Evolutionary conservation across 2,113 vertebrate species (phyloP).

Genomic region (Carassius carassius): DNA sequence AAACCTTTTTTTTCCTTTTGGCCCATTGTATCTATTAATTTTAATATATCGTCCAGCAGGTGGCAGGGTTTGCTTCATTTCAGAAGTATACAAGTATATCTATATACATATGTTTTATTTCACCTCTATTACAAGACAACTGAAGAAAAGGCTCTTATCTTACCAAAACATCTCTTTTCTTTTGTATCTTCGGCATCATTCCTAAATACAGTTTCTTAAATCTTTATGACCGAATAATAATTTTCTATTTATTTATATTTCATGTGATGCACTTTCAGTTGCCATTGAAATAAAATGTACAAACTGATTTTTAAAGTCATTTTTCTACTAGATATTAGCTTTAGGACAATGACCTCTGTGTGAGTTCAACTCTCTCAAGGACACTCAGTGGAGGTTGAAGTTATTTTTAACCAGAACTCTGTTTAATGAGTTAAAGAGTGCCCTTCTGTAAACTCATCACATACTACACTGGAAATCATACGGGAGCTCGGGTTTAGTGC

Average conservation of each 20-base stretch:
- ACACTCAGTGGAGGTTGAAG: neutral
- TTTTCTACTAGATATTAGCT: neutral
- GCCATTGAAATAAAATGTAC: no score
- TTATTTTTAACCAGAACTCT: constrained; percentile 65
- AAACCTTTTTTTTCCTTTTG: no score
- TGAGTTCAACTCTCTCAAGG: neutral
- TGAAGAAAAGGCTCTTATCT: neutral
- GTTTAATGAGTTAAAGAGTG: constrained; percentile 50
- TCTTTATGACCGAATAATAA: neutral
- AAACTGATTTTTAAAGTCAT: no score
- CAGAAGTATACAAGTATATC: neutral
- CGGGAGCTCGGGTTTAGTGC: constrained; percentile 2
- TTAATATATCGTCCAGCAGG: neutral
- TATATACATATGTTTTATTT: no score
- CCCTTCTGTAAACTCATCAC: constrained; percentile 58
- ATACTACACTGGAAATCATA: neutral
- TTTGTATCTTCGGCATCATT: neutral
- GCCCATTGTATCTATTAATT: no score
- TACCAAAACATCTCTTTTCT: neutral
- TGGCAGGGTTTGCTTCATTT: neutral
- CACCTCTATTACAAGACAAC: neutral
- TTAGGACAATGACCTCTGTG: neutral
- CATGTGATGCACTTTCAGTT: no score
- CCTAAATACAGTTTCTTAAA: neutral
- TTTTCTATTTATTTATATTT: neutral